Conservation (phyloP, 2,797 vertebrate species). For the Decapterus maruadsi region DNA sequence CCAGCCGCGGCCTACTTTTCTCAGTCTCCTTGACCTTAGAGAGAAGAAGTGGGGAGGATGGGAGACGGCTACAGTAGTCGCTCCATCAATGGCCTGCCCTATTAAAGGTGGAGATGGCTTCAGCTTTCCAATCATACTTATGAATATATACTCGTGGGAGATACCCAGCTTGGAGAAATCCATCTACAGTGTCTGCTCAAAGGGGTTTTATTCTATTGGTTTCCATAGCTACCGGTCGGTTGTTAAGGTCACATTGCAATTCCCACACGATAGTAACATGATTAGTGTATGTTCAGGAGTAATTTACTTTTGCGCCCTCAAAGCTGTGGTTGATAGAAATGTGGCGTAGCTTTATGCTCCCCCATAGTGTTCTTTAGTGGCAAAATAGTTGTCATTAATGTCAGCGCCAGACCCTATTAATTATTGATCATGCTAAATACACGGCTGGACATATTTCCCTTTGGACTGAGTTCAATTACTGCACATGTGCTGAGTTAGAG, state of each 20-base stretch:
- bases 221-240: conserved; percentile 59
- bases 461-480: conserved; percentile 52
- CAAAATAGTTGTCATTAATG: conserved; percentile 13
- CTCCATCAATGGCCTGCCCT: conserved; percentile 31
- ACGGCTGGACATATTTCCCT: conserved; percentile 59
- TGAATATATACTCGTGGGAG: conserved; percentile 28
- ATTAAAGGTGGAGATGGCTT: conserved; percentile 35
- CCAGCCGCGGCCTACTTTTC: conserved; percentile 55
- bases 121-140: conserved; percentile 50
- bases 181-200: conserved; percentile 28
- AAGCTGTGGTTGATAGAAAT: conserved; percentile 27
- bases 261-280: conserved; percentile 25
- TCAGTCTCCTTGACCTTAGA: conserved; percentile 66
- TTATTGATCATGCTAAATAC: conserved; percentile 71
- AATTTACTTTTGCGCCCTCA: conserved; percentile 28
- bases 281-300: conserved; percentile 32
- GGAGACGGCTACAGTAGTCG: conserved; percentile 34
- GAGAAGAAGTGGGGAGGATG: conserved; percentile 27
- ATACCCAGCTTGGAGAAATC: conserved; percentile 27
- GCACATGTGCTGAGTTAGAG: conserved; percentile 53
- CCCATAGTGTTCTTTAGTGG: conserved; percentile 4
- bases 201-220: conserved; percentile 41
- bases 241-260: conserved; percentile 41
- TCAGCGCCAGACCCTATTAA: conserved; percentile 51
- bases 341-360: background rate